Percentiles rank a stretch among this genome's conserved stretches.
Evolutionary conservation across 2,888 invertebrate genomes (phyloP).

Genomic region (Cheiracanthium punctorium): DNA sequence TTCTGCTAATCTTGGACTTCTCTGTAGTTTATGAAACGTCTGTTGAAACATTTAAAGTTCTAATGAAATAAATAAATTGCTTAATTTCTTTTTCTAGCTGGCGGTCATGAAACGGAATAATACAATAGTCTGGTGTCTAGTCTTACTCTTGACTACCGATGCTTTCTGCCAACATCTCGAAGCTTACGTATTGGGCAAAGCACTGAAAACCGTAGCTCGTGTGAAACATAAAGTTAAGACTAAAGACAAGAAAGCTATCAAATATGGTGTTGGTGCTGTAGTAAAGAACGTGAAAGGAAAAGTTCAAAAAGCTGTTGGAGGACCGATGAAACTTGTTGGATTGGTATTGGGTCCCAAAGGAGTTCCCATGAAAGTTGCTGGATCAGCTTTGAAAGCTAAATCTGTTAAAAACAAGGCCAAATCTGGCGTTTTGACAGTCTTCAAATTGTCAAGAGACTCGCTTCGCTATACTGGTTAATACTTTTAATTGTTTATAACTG

Average conservation of each 20-base stretch:
- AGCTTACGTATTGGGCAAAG: not conserved
- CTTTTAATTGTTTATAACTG: too few relatives aligned
- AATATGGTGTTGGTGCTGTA: constrained; percentile 26
- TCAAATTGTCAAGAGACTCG: constrained; percentile 50
- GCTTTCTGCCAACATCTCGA: constrained; percentile 34
- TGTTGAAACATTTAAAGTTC: too few relatives aligned
- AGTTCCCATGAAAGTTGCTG: constrained; percentile 23
- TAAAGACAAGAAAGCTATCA: constrained; percentile 34
- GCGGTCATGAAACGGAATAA: too few relatives aligned
- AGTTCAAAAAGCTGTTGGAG: constrained; percentile 8
- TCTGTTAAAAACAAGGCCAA: constrained; percentile 39
- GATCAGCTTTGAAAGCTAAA: constrained; percentile 22
- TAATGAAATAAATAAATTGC: too few relatives aligned
- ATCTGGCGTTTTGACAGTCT: constrained; percentile 33
- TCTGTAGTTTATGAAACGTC: too few relatives aligned
- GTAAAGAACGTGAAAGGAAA: constrained; percentile 25
- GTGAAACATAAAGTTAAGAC: not conserved
- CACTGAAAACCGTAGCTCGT: constrained; percentile 1
- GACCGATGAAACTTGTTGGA: constrained; percentile 45
- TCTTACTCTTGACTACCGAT: not conserved
- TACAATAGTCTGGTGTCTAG: too few relatives aligned
- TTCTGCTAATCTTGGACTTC: too few relatives aligned
- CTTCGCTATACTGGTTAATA: too few relatives aligned
- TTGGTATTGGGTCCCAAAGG: constrained; percentile 40
- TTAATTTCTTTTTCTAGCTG: too few relatives aligned